phyloP scores from a whole-genome alignment of 2,113 vertebrate genomes.

The Odobenus rosmarus region DNA sequence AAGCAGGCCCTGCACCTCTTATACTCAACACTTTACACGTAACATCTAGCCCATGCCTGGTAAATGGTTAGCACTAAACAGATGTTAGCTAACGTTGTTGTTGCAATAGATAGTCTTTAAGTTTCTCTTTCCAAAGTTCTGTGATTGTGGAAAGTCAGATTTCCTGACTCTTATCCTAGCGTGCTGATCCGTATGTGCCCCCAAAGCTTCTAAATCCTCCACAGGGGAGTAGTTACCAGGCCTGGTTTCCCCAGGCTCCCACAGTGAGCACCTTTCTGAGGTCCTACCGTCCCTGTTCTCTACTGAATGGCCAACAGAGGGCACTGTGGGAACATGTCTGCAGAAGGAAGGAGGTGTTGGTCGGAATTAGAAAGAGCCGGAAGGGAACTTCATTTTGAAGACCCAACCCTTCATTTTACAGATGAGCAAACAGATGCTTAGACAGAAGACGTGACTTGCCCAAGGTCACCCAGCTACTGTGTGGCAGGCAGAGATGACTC shows the following conservation, averaged over 20 bases:
- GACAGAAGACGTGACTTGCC: constrained; percentile 22
- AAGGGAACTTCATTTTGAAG: constrained; percentile 32
- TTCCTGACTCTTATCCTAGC: background rate
- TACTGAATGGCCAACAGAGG: constrained; percentile 53
- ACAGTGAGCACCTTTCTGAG: accelerated
- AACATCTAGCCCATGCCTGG: background rate
- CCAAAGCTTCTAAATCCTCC: background rate
- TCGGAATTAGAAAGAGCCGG: background rate
- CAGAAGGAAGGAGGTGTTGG: background rate
- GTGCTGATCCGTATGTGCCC: background rate
- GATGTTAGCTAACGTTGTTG: background rate
- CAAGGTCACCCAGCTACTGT: constrained; percentile 41
- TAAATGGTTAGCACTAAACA: background rate
- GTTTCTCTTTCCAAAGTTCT: background rate
- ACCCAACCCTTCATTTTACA: constrained; percentile 52
- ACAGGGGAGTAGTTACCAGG: too few relatives aligned
- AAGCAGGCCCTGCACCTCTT: background rate
- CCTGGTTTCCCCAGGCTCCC: accelerated
- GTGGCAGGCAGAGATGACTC: background rate
- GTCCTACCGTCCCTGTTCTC: background rate
- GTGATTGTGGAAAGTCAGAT: background rate
- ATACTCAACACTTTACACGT: background rate
- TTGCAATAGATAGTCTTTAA: background rate
- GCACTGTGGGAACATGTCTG: constrained; percentile 53
- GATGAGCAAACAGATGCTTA: constrained; percentile 60